Evolutionary conservation across 37 sponge, comb jelly and placozoan species (phyloP).

Genomic region (Chondrilla cf. caribensis): DNA sequence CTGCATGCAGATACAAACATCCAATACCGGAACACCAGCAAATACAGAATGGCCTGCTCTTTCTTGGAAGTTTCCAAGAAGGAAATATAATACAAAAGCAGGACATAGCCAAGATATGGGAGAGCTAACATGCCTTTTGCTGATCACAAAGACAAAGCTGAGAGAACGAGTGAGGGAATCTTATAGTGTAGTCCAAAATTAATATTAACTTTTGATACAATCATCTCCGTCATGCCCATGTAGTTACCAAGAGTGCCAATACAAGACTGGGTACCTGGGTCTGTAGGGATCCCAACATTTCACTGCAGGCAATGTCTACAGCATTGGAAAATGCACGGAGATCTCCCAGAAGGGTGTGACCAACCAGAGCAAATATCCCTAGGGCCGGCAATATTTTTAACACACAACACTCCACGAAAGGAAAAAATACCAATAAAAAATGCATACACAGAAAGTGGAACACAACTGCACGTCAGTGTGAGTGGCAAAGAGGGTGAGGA

Average conservation of each 20-base stretch:
- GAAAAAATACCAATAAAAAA: background rate
- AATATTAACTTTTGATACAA: too few species aligned
- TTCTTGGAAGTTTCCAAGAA: background rate
- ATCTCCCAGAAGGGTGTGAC: slow-evolving; percentile 5
- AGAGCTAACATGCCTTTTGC: slow-evolving; percentile 23
- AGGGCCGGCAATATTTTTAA: slow-evolving; percentile 26
- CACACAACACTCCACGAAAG: background rate
- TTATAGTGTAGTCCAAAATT: background rate
- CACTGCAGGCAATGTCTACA: slow-evolving; percentile 23
- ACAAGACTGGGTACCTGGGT: slow-evolving; percentile 23
- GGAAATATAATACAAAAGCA: too few species aligned
- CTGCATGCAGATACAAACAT: too few species aligned
- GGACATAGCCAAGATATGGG: background rate
- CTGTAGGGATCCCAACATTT: slow-evolving; percentile 29
- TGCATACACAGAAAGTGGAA: background rate
- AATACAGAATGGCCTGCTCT: slow-evolving; percentile 24
- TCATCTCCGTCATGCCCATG: too few species aligned
- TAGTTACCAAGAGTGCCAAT: slow-evolving; percentile 30
- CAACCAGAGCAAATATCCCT: slow-evolving; percentile 12
- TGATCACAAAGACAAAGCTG: background rate
- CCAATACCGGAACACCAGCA: too few species aligned
- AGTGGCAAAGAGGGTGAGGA: background rate
- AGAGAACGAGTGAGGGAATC: background rate
- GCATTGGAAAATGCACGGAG: slow-evolving; percentile 14
- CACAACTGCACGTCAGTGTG: background rate